phyloP scores from a whole-genome alignment of 2,797 vertebrate genomes.

The Anas bahamensis region DNA sequence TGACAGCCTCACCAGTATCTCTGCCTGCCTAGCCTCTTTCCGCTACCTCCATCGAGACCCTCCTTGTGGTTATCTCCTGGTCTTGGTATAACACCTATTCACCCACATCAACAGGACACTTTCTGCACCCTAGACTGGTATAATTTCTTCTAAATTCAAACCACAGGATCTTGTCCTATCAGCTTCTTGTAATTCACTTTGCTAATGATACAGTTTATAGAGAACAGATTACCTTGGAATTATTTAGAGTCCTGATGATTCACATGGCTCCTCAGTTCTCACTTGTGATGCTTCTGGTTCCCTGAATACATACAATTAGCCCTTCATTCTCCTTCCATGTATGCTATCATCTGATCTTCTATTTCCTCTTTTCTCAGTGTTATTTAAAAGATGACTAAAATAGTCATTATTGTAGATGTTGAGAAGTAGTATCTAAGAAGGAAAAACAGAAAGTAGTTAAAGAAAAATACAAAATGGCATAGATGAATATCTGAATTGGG shows the following conservation, averaged over 20 bases:
- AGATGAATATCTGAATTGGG: not conserved
- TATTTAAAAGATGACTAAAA: not conserved
- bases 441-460: not conserved
- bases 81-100: not conserved
- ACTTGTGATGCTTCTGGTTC: not conserved
- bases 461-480: not conserved
- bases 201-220: not conserved
- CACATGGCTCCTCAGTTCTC: not conserved
- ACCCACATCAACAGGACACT: not conserved
- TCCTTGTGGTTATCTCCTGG: not conserved
- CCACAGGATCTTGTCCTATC: not conserved
- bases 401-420: not conserved
- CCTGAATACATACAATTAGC: not conserved
- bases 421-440: not conserved
- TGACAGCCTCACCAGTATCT: accelerated
- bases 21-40: accelerated
- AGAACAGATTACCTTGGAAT: not conserved
- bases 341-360: not conserved
- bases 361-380: not conserved
- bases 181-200: not conserved
- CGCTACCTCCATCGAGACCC: not conserved
- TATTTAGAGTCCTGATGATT: not conserved
- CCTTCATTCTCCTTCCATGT: not conserved
- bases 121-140: no score
- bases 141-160: not conserved